Percentiles rank a stretch among this genome's conserved stretches.
phyloP scores from a whole-genome alignment of 1,140 invertebrate species.

The Palaemon carinicauda region DNA sequence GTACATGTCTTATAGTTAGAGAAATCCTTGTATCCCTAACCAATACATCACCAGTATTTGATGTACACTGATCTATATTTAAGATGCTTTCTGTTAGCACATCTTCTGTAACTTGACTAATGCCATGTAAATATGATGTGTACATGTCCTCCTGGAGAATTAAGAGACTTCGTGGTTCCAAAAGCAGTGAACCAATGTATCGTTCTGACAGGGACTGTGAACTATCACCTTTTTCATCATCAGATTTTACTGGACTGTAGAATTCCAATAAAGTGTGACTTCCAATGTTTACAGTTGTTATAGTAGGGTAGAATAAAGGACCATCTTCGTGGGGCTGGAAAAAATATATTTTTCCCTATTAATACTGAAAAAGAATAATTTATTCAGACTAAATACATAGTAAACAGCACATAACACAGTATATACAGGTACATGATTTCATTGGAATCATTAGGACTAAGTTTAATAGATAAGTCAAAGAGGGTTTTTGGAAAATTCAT shows the following conservation, averaged over 20 bases:
- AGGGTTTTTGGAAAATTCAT: too few species aligned
- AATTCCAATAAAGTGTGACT: constrained; percentile 91
- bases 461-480: too few species aligned
- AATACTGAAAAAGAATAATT: too few species aligned
- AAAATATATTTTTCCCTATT: neutral
- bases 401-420: too few species aligned
- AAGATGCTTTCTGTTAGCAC: constrained; percentile 68
- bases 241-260: constrained; percentile 68
- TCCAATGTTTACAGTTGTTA: constrained; percentile 91
- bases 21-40: constrained; percentile 81
- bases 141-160: constrained; percentile 87
- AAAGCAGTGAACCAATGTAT: constrained; percentile 71
- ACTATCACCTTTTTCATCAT: neutral
- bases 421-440: too few species aligned
- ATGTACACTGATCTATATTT: constrained; percentile 34
- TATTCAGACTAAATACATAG: too few species aligned
- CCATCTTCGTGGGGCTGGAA: constrained; percentile 88
- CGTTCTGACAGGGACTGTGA: neutral
- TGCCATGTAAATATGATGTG: constrained; percentile 86
- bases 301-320: constrained; percentile 88
- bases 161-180: constrained; percentile 88
- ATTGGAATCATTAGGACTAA: too few species aligned
- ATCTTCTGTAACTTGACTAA: constrained; percentile 80
- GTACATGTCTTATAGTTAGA: constrained; percentile 92
- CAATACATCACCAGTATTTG: constrained; percentile 68